Conservation (phyloP, 2,888 invertebrate genomes). For the Leptinotarsa peninsularis region DNA sequence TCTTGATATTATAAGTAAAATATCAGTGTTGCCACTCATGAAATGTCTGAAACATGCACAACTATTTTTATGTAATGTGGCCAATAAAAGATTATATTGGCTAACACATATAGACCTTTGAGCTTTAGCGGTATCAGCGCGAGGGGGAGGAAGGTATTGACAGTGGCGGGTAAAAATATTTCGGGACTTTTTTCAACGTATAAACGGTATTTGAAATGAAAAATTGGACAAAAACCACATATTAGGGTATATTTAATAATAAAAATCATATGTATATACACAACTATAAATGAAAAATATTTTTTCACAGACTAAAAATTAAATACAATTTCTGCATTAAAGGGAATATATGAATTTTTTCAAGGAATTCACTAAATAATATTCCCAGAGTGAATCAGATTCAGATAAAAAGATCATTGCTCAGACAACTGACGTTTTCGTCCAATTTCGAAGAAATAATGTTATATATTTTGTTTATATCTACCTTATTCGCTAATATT, state of each 20-base stretch:
- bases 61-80: too few species aligned
- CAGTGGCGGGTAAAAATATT: too few species aligned
- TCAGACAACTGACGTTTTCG: conserved; percentile 20
- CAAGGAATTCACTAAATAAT: conserved; percentile 34
- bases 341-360: conserved; percentile 44
- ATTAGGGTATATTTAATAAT: conserved; percentile 51
- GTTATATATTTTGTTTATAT: conserved; percentile 47
- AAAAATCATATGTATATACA: conserved; percentile 53
- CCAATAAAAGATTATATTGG: too few species aligned
- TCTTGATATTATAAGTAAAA: too few species aligned
- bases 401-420: conserved; percentile 40
- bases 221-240: conserved; percentile 26
- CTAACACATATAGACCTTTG: too few species aligned
- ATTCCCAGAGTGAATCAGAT: conserved; percentile 60
- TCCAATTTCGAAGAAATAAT: conserved; percentile 45
- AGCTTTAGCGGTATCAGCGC: too few species aligned
- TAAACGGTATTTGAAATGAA: conserved; percentile 17
- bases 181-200: too few species aligned
- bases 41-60: too few species aligned
- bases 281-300: conserved; percentile 46
- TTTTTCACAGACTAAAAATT: conserved; percentile 31
- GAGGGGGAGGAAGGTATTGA: too few species aligned
- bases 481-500: conserved; percentile 55
- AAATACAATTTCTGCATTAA: conserved; percentile 39
- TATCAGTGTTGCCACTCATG: too few species aligned